Base-by-base conservation (phyloP, 2,888 invertebrate genomes). In the Drosophila anomelani region DNA sequence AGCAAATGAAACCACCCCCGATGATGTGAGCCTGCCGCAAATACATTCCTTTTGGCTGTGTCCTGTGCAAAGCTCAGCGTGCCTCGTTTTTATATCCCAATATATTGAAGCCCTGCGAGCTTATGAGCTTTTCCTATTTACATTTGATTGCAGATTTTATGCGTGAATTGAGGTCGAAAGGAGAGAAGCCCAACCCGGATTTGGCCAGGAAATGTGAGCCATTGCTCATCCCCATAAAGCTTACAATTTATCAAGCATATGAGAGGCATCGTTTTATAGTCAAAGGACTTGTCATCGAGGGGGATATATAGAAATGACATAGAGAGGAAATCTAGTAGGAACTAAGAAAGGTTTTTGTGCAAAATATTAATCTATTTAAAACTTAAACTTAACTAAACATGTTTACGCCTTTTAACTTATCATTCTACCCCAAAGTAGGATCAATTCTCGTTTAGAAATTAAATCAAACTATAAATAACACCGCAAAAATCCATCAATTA, bases 141-240 rank as follows among this genome's bases (percentile, higher is more conserved):
- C 82, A 75, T 83, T 85, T 85, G 72, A 85, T 80, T 81, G 83
- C 83, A 71, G 80, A 83, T 75, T 81, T 85, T 72, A 70, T 71
- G 82, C 76, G 58, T 72, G 78, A 76, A 49, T 78, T 68, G 56
- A 64, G 66, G 60, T 68, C 68, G 43, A 29, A 9, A 15, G 13
- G 39, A 9, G 41, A 20, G 47, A 26, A 60, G 32, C 9, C 39
- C 60, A 43, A 39, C 49, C 41, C 43, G 55, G 72, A 62, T 61
- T 57, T 64, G 47, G 56, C 29, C 53, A 73, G 57, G 57, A 73
- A 71, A 46, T 64, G 64, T 34, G 56, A 63, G 64, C 57, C 75
- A 72, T 72, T 64, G 75, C 64, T 63, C 67, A 54, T 67, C 55
- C 55, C 54, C 32, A 47, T 41, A 67, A 67, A 41, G 68, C 68